Evolutionary conservation across 2,888 invertebrate species (phyloP).

Genomic region (Chrysomela aeneicollis): DNA sequence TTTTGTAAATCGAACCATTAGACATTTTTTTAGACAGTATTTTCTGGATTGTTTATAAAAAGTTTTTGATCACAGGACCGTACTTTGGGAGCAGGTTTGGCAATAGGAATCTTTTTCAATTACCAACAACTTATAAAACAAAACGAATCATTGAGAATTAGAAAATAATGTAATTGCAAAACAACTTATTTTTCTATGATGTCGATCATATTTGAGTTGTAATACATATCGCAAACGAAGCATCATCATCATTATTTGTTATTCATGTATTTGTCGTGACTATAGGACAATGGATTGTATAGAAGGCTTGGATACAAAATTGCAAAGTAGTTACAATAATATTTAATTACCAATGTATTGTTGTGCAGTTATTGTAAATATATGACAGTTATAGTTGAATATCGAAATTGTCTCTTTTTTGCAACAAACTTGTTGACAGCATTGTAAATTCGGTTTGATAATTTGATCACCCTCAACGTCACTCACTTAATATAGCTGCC

Average conservation of each 20-base stretch:
- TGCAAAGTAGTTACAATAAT: conserved; percentile 41
- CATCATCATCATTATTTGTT: conserved; percentile 44
- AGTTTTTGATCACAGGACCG: too few relatives aligned
- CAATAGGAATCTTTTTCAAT: too few relatives aligned
- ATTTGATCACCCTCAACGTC: neutral
- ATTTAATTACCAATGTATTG: conserved; percentile 40
- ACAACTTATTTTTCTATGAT: conserved; percentile 7
- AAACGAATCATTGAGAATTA: too few relatives aligned
- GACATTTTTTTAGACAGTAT: too few relatives aligned
- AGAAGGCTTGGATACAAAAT: conserved; percentile 42
- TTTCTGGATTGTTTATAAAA: too few relatives aligned
- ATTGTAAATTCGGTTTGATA: neutral
- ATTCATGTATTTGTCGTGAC: conserved; percentile 41
- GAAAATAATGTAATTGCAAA: conserved; percentile 18
- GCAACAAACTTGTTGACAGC: conserved; percentile 4
- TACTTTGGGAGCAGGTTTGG: too few relatives aligned
- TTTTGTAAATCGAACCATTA: too few relatives aligned
- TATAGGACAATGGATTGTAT: conserved; percentile 35
- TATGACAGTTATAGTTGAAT: conserved; percentile 26
- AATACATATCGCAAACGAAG: conserved; percentile 52
- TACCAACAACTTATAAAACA: too few relatives aligned
- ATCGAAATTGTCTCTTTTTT: neutral
- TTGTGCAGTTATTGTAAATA: conserved; percentile 53
- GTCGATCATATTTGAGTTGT: conserved; percentile 6
- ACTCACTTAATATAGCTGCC: too few relatives aligned